A percentile compares a stretch with the other conserved stretches of the same genome.
phyloP scores from a whole-genome alignment of 2,888 invertebrate species.

The Apamea sordens region DNA sequence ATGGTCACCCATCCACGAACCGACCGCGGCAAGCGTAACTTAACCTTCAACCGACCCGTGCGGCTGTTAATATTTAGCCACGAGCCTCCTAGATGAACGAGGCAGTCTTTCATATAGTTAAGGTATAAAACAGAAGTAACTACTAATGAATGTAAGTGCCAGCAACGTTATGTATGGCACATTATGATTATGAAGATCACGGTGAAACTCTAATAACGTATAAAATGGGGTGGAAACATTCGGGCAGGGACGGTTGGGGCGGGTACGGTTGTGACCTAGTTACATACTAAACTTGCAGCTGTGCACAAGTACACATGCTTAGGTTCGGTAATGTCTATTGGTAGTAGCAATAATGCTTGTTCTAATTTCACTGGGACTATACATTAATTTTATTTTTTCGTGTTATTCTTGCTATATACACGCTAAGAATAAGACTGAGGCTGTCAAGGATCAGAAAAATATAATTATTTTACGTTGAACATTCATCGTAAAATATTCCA shows the following conservation, averaged over 20 bases:
- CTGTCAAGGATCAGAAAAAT: background rate
- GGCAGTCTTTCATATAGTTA: background rate
- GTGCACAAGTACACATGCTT: background rate
- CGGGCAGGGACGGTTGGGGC: background rate
- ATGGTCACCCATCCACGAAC: background rate
- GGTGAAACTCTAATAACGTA: constrained; percentile 39
- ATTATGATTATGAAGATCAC: constrained; percentile 40
- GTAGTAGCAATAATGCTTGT: too few relatives aligned
- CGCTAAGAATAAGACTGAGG: background rate
- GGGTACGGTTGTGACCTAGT: constrained; percentile 1
- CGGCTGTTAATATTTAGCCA: background rate
- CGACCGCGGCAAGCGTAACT: background rate
- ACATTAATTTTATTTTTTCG: too few relatives aligned
- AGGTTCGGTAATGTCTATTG: background rate
- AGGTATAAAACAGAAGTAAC: constrained; percentile 11
- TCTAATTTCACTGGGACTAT: background rate
- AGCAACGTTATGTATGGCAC: constrained; percentile 24
- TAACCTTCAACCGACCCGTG: background rate
- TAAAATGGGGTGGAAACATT: constrained; percentile 44
- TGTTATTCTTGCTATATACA: too few relatives aligned
- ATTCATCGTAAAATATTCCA: background rate
- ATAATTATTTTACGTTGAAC: background rate
- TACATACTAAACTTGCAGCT: constrained; percentile 16
- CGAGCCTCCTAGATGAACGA: background rate
- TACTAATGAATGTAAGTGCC: constrained; percentile 30